Evolutionary conservation across 2,113 vertebrate genomes (phyloP), one percentile per base, ranked within the genome.

Genomic region (Cavia aperea): DNA sequence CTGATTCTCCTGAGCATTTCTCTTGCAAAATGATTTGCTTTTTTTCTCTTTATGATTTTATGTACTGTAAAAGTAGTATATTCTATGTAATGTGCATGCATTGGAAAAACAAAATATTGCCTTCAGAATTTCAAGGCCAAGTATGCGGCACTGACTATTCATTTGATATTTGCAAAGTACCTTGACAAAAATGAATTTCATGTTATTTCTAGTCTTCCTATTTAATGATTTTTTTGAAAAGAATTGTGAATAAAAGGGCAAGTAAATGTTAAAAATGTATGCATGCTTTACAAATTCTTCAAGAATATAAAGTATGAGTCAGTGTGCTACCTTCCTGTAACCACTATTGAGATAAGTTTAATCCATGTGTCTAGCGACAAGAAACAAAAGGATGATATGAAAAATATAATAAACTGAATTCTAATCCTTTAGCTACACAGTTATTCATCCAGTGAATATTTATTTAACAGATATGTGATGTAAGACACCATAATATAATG

Each of bases 121-220:
- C 21, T 91, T 94, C 73, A 90, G 85, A 95, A 90, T 94, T 89
- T 96, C 82, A 94, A 93, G 73, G 73, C 56, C 63, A 84, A 46
- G 7, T 58, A 56, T 63, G 10, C 36, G 54, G 56, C 15, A 56
- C 82, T 91, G 43, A 70, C 85, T 92, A 92, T 72, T 90, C 81
- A 89, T 75, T 75, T 95, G 92, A 88, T 95, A 93, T 96, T 95
- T 97, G 92, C 93, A 94, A 88, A 94, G 72, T 75, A 75, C 24
- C 82, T 96, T 83, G 51, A 81, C 51, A 84, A 88, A 93, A 96
- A 65, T 86, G 56, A 12, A 88, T 72, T 88, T 94, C 56, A 60
- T 94, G 29, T 88, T 92, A 93, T 95, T 94, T 94, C 49, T 60
- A 60, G 14, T 77, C 43, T 90, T 90, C 75, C 21, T 92, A 84